Evolutionary conservation across 2,888 invertebrate species (phyloP).

Genomic region (Oeneis ivallda): DNA sequence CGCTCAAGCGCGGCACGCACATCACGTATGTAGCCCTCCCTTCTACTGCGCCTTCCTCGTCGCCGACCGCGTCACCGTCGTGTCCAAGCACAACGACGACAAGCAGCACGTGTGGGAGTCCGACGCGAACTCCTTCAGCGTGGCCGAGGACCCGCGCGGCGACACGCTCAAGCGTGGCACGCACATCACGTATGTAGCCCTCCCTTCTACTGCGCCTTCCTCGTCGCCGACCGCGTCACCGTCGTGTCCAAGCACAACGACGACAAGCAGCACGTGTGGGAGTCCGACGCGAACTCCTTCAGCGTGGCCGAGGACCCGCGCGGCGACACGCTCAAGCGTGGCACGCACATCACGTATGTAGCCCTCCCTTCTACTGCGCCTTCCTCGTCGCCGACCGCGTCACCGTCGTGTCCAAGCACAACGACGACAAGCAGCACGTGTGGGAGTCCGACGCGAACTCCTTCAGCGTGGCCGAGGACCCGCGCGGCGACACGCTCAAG

Average conservation of each 20-base stretch:
- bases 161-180: constrained; percentile 95
- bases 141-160: constrained; percentile 96
- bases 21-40: constrained; percentile 80
- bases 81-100: constrained; percentile 96
- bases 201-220: constrained; percentile 90
- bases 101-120: constrained; percentile 99
- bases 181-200: constrained; percentile 84
- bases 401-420: constrained; percentile 96
- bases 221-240: constrained; percentile 97
- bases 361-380: constrained; percentile 84
- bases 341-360: constrained; percentile 89
- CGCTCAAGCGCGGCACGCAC: constrained; percentile 94
- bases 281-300: constrained; percentile 96
- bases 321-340: constrained; percentile 94
- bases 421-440: constrained; percentile 95
- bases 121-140: constrained; percentile 93
- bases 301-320: constrained; percentile 96
- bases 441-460: constrained; percentile 98
- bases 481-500: constrained; percentile 94
- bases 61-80: constrained; percentile 97
- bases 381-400: constrained; percentile 98
- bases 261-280: constrained; percentile 98
- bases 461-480: constrained; percentile 96
- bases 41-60: constrained; percentile 95
- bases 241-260: constrained; percentile 98